phyloP scores from a whole-genome alignment of 2,888 invertebrate species.

The Strigamia crassipes region DNA sequence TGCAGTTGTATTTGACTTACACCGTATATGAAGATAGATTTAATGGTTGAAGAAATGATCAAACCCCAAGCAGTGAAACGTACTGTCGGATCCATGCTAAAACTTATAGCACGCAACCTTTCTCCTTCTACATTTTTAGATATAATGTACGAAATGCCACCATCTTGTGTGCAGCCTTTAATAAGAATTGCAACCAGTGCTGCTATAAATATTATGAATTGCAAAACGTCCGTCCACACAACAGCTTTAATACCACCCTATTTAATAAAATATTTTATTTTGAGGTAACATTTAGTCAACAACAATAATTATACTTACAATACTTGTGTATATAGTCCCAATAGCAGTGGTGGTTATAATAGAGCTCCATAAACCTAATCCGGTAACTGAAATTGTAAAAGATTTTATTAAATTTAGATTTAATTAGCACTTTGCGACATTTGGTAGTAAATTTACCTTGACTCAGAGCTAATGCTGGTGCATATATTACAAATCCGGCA shows the following conservation, averaged over 20 bases:
- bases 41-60: not conserved
- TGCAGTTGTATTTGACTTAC: conserved; percentile 6
- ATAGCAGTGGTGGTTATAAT: not conserved
- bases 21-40: not conserved
- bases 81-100: not conserved
- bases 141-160: conserved; percentile 5
- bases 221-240: conserved; percentile 28
- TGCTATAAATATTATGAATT: not conserved
- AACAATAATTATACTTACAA: not conserved
- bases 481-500: conserved; percentile 34
- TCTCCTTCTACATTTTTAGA: conserved; percentile 1
- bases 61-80: conserved; percentile 45
- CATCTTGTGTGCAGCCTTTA: conserved; percentile 3
- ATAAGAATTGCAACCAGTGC: not conserved
- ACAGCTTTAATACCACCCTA: conserved; percentile 45
- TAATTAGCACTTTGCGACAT: no score
- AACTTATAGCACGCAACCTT: not conserved
- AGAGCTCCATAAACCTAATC: conserved; percentile 1
- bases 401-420: not conserved
- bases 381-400: not conserved
- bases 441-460: not conserved
- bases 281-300: not conserved
- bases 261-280: not conserved
- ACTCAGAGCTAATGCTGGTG: conserved; percentile 41
- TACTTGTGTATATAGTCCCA: conserved; percentile 32